Evolutionary conservation across 1,140 invertebrate species (phyloP).

Genomic region (Bombus huntii): DNA sequence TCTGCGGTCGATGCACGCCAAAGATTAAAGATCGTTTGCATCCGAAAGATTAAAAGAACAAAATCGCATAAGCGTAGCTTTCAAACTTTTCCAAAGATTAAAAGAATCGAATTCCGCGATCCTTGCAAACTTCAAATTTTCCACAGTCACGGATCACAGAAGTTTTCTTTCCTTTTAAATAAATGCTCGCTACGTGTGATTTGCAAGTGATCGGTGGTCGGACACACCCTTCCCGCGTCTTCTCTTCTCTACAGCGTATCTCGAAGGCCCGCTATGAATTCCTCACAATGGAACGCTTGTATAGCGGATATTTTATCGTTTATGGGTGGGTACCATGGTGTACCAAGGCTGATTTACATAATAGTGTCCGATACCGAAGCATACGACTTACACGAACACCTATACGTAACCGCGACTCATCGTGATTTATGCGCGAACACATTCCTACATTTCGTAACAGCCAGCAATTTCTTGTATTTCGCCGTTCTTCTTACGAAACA

Average conservation of each 20-base stretch:
- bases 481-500: neutral
- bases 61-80: too few relatives aligned
- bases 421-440: constrained; percentile 59
- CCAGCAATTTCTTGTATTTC: constrained; percentile 7
- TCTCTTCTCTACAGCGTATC: constrained; percentile 23
- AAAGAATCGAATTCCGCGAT: neutral
- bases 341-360: constrained; percentile 67
- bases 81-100: neutral
- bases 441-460: constrained; percentile 10
- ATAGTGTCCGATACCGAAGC: constrained; percentile 59
- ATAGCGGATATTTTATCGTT: constrained; percentile 70
- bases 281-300: constrained; percentile 62
- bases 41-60: too few relatives aligned
- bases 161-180: neutral
- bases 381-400: constrained; percentile 51
- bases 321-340: constrained; percentile 52
- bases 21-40: too few relatives aligned
- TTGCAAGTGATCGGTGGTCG: constrained; percentile 17
- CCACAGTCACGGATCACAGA: neutral
- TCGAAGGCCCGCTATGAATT: constrained; percentile 39
- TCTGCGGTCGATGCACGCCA: too few relatives aligned
- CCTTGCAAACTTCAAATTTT: neutral
- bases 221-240: constrained; percentile 30
- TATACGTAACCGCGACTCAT: constrained; percentile 48
- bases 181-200: neutral